Conservation (phyloP, 2,888 invertebrate genomes). For the Rhagophthalmus giganteus region DNA sequence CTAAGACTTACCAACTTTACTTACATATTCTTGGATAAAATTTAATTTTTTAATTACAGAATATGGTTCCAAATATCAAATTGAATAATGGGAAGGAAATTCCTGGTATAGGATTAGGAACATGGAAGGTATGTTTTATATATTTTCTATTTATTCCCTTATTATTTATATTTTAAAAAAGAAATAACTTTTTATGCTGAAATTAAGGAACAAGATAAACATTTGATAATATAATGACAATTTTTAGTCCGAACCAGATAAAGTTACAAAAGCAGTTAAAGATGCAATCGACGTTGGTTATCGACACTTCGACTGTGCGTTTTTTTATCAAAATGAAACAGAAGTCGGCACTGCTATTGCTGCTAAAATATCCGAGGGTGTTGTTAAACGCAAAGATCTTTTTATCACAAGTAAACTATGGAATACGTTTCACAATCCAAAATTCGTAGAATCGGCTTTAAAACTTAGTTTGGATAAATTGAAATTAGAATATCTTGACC, state of each 20-base stretch:
- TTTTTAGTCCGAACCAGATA: conserved; percentile 3
- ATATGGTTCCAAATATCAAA: conserved; percentile 47
- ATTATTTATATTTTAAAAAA: too few relatives aligned
- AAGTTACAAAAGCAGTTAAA: conserved; percentile 60
- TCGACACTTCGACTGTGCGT: conserved; percentile 73
- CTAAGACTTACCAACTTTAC: too few relatives aligned
- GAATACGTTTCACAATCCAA: conserved; percentile 79
- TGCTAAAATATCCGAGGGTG: conserved; percentile 63
- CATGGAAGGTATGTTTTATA: conserved; percentile 65
- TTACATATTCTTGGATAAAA: too few relatives aligned
- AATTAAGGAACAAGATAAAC: neutral
- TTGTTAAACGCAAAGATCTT: conserved; percentile 66
- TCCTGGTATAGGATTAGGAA: conserved; percentile 66
- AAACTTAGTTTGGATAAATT: conserved; percentile 69
- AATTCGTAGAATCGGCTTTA: conserved; percentile 71
- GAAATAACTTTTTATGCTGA: conserved; percentile 1
- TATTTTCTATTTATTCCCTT: too few relatives aligned
- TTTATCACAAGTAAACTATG: conserved; percentile 70
- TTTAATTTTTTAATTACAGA: too few relatives aligned
- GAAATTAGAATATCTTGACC: conserved; percentile 75
- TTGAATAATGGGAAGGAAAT: conserved; percentile 62
- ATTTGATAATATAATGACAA: neutral
- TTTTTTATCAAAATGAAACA: conserved; percentile 68
- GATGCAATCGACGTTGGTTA: conserved; percentile 76
- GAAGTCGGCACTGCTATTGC: conserved; percentile 66